Base-by-base conservation (phyloP, 1,140 invertebrate genomes). In the Nylanderia fulva region DNA sequence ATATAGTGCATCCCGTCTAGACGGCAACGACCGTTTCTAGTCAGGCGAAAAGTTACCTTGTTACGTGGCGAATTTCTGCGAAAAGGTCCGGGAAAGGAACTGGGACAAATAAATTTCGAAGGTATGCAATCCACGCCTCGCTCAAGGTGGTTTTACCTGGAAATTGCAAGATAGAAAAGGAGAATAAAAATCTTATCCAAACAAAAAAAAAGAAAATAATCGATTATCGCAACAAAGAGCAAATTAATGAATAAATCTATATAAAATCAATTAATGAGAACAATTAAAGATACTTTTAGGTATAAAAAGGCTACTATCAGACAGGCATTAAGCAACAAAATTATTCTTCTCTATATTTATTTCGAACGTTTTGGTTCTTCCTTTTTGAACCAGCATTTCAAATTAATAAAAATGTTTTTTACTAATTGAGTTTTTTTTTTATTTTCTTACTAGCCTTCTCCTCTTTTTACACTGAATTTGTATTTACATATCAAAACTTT, bases 1-100 rank as follows among this genome's bases (percentile, higher is more conserved):
- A 84, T 89, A 89, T 75, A 86, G 52, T 29, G 79, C 74, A 85
- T 89, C 87, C 80, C 88, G 87, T 89, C 87, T 89, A 89, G 88
- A 89, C 88, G 87, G 68, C 56, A 69, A 42, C 27, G 68, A 54
- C 77, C 60, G 71, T 79, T n/a, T 89, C 72, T 79, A 87, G 39
- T 29, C 36, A 58, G 42, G 61, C 56, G 71, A 90, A 82, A 86
- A 90, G 82, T 90, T 90, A 85, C 85, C 85, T 90, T 88, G 85
- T 89, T 76, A 88, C 87, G 82, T 85, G 77, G 75, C 45, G 76
- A 76, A 79, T 86, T 82, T n/a, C 61, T 75, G 24, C 36, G 60
- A 42, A 72, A 58, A 66, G 42, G 13, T 56, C 21, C 33, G n/a
- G 45, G 21, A 29, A n/a, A n/a, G 9, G 48, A 56, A 27, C 36